Evolutionary conservation across 2,797 vertebrate species (phyloP), one percentile per base, ranked within the genome.

Genomic region (Rhodeus uyekii): DNA sequence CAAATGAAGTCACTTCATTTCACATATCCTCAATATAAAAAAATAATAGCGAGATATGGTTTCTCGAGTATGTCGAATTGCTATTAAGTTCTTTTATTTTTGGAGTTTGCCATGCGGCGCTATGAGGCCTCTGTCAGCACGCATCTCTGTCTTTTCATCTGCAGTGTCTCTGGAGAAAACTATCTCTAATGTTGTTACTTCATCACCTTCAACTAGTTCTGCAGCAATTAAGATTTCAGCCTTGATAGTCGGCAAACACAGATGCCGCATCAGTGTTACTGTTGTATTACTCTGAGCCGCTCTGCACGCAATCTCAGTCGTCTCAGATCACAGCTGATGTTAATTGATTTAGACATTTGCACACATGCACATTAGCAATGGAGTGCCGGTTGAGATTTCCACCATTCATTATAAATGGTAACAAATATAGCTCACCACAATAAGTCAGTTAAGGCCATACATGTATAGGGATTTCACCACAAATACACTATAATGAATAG

Each of bases 1-100:
- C 63, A 53, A 22, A 82, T 76, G 42, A 81, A 86, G 53, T 77
- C 48, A 36, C 50, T 76, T 74, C 64, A n/a, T 71, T 84, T 68
- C 14, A 27, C 42, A 42, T 29, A 8, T 44, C 34, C 60, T 69
- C 55, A 29, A 16, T 44, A 63, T 55, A 36, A 80, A 74, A n/a
- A 77, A 24, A 61, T n/a, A 24, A 80, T 46, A 12, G 16, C n/a
- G 19, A 60, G 46, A 53, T 80, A 65, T 24, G 58, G n/a, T 80
- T 76, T 53, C 8, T 38, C 50, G 55, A 29, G 60, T 9, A 19
- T 61, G 44, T 46, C 34, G 38, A 81, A 55, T 53, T 65, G 46
- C 16, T 53, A 74, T 24, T 64, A 8, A 46, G 46, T 27, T 64
- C 8, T 74, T 65, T 10, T 74, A 13, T 32, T 64, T 72, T 27